These are phyloP conservation scores for Capreolus pygargus DNA, from an alignment of 2,113 vertebrate genomes.

Conservation along the genomic window DNA sequence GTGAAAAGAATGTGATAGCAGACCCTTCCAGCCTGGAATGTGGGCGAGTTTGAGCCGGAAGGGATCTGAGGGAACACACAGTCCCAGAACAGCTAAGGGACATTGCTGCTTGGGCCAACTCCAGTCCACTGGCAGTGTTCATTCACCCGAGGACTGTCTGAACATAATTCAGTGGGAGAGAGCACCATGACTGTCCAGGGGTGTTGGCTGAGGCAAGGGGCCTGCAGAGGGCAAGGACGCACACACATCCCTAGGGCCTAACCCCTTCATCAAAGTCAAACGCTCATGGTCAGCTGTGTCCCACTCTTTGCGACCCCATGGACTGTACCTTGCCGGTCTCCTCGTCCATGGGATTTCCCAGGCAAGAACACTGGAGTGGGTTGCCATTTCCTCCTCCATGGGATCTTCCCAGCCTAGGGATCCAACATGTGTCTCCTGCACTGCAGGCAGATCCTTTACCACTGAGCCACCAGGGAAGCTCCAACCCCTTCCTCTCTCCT, in stretches of 20 bases:
- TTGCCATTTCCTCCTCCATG: background rate
- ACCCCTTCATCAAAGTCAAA: background rate
- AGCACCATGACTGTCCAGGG: background rate
- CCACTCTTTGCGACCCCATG: background rate
- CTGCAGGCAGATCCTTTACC: background rate
- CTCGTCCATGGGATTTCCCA: background rate
- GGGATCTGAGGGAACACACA: background rate
- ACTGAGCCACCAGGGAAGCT: background rate
- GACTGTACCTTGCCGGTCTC: background rate
- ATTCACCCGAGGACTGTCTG: background rate
- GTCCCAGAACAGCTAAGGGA: background rate
- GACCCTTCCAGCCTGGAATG: background rate
- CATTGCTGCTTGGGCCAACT: background rate
- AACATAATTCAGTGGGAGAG: background rate
- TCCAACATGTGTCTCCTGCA: background rate
- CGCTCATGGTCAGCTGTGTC: background rate
- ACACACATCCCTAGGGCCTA: background rate
- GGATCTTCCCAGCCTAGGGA: background rate
- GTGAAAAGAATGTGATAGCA: background rate
- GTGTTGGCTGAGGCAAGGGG: background rate
- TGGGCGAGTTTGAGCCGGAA: accelerated
- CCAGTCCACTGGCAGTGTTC: background rate
- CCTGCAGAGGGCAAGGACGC: accelerated
- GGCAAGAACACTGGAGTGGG: background rate
- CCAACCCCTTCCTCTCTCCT: background rate